phyloP scores from a whole-genome alignment of 2,797 vertebrate species.

The Neoniphon sammara region DNA sequence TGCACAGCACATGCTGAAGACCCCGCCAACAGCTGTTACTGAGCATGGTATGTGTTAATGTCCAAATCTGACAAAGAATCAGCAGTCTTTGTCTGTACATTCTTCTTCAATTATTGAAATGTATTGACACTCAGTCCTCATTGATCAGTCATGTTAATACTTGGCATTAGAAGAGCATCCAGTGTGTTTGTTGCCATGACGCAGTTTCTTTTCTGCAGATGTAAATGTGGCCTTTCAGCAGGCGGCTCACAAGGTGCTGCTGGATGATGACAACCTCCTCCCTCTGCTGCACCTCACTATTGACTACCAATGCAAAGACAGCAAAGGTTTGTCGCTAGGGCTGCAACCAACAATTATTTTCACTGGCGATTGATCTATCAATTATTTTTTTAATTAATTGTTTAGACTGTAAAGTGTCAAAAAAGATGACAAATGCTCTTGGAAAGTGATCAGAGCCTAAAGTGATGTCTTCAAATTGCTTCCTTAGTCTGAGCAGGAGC shows the following conservation, averaged over 20 bases:
- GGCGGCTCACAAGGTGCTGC: slow-evolving; percentile 94
- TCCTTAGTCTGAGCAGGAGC: no score
- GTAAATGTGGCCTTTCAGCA: slow-evolving; percentile 98
- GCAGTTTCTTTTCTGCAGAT: slow-evolving; percentile 78
- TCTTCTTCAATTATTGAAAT: background rate
- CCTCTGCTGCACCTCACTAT: slow-evolving; percentile 95
- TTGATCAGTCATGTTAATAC: background rate
- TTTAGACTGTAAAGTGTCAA: no score
- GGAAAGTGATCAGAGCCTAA: no score
- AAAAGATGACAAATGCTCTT: no score
- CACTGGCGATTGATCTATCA: no score
- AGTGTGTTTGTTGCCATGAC: background rate
- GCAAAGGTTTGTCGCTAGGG: slow-evolving; percentile 86
- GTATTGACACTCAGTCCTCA: background rate
- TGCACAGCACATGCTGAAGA: slow-evolving; percentile 97
- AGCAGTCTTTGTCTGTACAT: background rate
- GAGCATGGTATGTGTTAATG: slow-evolving; percentile 88
- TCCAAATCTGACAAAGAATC: no score
- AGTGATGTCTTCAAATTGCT: no score
- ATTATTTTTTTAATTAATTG: no score
- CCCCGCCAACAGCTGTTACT: slow-evolving; percentile 93
- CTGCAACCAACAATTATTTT: no score
- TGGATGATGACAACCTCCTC: slow-evolving; percentile 97
- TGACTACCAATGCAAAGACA: slow-evolving; percentile 94
- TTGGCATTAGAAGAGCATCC: background rate